These are phyloP conservation scores for Synanceia verrucosa DNA, from an alignment of 2,797 vertebrate species.

Conservation along the genomic window DNA sequence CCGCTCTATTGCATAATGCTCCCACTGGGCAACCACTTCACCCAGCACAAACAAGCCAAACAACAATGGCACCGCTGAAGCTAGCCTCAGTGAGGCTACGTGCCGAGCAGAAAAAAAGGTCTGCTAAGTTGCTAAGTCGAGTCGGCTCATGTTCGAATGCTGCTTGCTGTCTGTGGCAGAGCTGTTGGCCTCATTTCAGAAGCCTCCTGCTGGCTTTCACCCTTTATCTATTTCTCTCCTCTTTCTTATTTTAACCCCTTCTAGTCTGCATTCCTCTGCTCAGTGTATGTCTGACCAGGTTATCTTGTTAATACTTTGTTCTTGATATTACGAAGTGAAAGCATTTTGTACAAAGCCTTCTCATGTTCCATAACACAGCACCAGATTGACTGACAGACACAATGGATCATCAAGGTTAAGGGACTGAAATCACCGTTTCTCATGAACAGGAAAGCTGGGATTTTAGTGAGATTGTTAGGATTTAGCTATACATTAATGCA, in stretches of 20 bases:
- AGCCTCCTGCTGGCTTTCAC: conserved; percentile 6
- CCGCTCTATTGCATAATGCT: conserved; percentile 45
- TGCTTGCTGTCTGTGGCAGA: conserved; percentile 16
- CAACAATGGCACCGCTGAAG: conserved; percentile 31
- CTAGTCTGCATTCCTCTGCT: conserved; percentile 16
- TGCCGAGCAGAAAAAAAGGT: conserved; percentile 10
- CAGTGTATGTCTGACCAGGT: conserved; percentile 23
- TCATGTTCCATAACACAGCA: conserved; percentile 16
- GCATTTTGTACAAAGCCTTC: conserved; percentile 12
- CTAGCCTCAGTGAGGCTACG: conserved; percentile 11
- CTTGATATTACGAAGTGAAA: conserved; percentile 18
- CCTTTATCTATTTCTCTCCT: conserved; percentile 13
- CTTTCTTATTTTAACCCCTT: conserved; percentile 1
- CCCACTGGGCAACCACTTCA: conserved; percentile 43
- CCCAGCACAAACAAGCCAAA: conserved; percentile 36
- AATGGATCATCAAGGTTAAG: conserved; percentile 1
- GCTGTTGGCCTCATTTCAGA: conserved; percentile 41
- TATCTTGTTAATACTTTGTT: conserved; percentile 26
- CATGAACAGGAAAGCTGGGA: not conserved
- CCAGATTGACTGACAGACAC: not conserved
- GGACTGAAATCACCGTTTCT: not conserved
- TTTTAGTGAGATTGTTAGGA: not conserved
- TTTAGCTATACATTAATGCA: not conserved
- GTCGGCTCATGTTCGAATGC: not conserved
- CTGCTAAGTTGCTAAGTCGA: conserved; percentile 22